Evolutionary conservation across 2,888 invertebrate species (phyloP), one percentile per base, ranked within the genome.

Genomic region (Polydrusus cervinus): DNA sequence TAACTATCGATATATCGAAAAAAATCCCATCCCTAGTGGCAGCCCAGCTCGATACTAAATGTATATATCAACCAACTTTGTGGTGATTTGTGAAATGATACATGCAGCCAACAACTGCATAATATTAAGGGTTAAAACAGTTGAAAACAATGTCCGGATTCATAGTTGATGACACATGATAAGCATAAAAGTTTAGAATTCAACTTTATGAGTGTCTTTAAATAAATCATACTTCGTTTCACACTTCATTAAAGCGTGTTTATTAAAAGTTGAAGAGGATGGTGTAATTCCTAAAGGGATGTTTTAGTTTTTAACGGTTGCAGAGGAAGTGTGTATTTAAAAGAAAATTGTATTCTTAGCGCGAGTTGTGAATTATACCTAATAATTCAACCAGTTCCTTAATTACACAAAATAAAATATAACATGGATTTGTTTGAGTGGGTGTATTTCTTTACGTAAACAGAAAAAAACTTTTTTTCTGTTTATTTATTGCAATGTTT

Each of bases 181-280:
- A 65, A 45, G 65, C 71, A 71, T 57, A 57, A 57, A 38, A 57
- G 16, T 38, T 38, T 57, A 38, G 38, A 57, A 57, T 16, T 3
- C 0, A 16, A 38, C 34, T 16, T 34, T 16, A 38, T 38, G 57
- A 0, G 6, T 57, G 34, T 3, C 34, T 57, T 38, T 38, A 51
- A 66, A 70, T 70, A 74, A 74, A 74, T 70, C 65, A 70, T 61
- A 57, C 55, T 70, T 70, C 57, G 49, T 74, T 74, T 74, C 74
- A 74, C 74, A 74, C 74, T 70, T 70, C 69, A 51, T 74, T 74
- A 74, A 74, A 74, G 65, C 74, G 74, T 74, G 74, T 74, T 74
- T 74, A 74, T 74, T 74, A 74, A 74, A 69, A 57, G 51, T 74
- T 74, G 13, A 38, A 57, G 30, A 34, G 57, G 47, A 14, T 57